Conservation (phyloP, 2,113 vertebrate genomes). For the Coptodon rendalli region DNA sequence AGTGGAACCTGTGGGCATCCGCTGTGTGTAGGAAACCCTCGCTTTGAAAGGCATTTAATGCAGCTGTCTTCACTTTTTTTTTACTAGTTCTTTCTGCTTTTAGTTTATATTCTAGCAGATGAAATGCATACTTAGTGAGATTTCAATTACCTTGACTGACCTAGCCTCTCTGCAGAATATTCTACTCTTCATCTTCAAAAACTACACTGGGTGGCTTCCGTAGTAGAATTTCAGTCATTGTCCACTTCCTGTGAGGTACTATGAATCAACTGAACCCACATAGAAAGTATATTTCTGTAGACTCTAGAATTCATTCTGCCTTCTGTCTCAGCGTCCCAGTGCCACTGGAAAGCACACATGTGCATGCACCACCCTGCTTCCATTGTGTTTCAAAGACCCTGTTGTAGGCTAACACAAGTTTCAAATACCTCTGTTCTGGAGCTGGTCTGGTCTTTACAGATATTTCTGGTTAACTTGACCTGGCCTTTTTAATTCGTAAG, state of each 20-base stretch:
- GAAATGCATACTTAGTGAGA: neutral
- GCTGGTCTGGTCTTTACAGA: neutral
- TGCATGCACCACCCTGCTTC: neutral
- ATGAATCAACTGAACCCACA: neutral
- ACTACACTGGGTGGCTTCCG: neutral
- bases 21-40: neutral
- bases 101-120: neutral
- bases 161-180: neutral
- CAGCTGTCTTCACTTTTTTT: no score
- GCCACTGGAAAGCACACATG: neutral
- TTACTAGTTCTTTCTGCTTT: neutral
- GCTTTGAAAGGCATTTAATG: neutral
- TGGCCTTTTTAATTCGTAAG: neutral
- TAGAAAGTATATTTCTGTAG: neutral
- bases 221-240: neutral
- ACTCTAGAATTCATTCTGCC: neutral
- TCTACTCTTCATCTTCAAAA: neutral
- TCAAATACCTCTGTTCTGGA: neutral
- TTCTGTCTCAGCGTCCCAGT: neutral
- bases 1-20: neutral
- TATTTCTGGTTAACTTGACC: neutral
- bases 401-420: neutral
- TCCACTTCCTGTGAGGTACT: neutral
- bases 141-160: neutral
- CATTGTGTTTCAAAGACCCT: neutral